These are phyloP conservation scores for Sebastes nivosus DNA, from an alignment of 2,797 vertebrate species.

Conservation along the genomic window DNA sequence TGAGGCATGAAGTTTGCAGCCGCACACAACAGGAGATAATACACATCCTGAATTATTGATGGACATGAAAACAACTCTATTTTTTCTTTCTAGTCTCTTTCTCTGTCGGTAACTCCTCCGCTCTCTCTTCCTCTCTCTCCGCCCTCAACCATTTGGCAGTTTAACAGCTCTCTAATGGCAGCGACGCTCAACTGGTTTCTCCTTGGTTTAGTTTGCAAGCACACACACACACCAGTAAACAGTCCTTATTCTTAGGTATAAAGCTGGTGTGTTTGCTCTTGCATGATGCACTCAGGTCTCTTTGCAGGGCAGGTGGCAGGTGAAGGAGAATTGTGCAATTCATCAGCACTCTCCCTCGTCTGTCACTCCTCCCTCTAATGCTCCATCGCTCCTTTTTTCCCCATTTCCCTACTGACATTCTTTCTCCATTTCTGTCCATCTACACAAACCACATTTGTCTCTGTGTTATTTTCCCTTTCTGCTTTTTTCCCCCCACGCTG, in stretches of 20 bases:
- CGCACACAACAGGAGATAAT: conserved; percentile 69
- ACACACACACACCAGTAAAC: neutral
- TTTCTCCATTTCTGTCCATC: conserved; percentile 43
- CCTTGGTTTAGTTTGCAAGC: conserved; percentile 17
- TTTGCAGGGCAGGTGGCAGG: conserved; percentile 46
- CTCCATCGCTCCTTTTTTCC: conserved; percentile 19
- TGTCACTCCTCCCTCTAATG: neutral
- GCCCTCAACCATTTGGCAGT: conserved; percentile 31
- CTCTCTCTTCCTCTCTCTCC: neutral
- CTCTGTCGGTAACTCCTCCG: conserved; percentile 2
- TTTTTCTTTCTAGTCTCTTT: conserved; percentile 40
- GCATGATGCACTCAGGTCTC: conserved; percentile 22
- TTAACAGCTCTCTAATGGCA: conserved; percentile 55
- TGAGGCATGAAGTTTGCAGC: conserved; percentile 65
- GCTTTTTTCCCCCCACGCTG: neutral
- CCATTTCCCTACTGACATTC: conserved; percentile 44
- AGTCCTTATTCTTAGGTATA: neutral
- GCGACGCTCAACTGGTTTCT: conserved; percentile 10
- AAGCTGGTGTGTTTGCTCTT: conserved; percentile 17
- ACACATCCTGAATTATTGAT: conserved; percentile 77
- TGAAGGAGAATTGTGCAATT: conserved; percentile 42
- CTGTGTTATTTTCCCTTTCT: conserved; percentile 37
- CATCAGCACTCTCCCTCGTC: conserved; percentile 28
- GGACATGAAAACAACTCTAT: conserved; percentile 69
- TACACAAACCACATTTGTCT: conserved; percentile 41